phyloP scores from a whole-genome alignment of 2,888 invertebrate species.

The Ariolimax columbianus region DNA sequence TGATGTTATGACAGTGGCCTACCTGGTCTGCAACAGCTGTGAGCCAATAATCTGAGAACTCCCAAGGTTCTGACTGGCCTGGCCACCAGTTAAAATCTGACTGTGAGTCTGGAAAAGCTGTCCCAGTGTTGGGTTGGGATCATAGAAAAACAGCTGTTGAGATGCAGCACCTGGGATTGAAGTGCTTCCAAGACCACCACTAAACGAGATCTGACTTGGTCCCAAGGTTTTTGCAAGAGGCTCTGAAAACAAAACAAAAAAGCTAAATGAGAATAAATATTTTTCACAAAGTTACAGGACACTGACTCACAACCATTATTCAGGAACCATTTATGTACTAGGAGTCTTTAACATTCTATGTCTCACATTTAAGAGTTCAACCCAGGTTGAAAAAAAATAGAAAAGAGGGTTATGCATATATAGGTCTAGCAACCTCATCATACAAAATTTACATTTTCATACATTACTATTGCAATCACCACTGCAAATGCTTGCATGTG shows the following conservation, averaged over 20 bases:
- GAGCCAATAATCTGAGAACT: conserved; percentile 83
- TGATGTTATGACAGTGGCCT: too few relatives aligned
- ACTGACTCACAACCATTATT: too few relatives aligned
- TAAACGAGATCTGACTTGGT: conserved; percentile 54
- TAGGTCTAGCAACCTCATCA: too few relatives aligned
- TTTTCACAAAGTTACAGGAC: too few relatives aligned
- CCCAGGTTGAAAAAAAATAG: too few relatives aligned
- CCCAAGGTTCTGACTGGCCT: conserved; percentile 80
- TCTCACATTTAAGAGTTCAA: too few relatives aligned
- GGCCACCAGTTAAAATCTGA: conserved; percentile 53
- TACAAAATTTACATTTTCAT: too few relatives aligned
- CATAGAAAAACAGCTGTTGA: conserved; percentile 47
- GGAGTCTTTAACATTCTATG: too few relatives aligned
- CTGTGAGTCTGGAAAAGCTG: conserved; percentile 42
- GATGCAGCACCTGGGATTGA: conserved; percentile 54
- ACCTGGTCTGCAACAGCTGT: conserved; percentile 83
- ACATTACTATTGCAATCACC: too few relatives aligned
- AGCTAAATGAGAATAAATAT: background rate
- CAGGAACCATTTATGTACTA: too few relatives aligned
- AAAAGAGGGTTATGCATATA: too few relatives aligned
- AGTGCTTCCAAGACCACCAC: conserved; percentile 35
- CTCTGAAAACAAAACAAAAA: conserved; percentile 30
- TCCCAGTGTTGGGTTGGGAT: conserved; percentile 30
- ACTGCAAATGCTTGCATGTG: too few relatives aligned
- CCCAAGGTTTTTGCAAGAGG: conserved; percentile 51